These are phyloP conservation scores for Cheilinus undulatus DNA, from an alignment of 2,113 vertebrate species.

Conservation along the genomic window DNA sequence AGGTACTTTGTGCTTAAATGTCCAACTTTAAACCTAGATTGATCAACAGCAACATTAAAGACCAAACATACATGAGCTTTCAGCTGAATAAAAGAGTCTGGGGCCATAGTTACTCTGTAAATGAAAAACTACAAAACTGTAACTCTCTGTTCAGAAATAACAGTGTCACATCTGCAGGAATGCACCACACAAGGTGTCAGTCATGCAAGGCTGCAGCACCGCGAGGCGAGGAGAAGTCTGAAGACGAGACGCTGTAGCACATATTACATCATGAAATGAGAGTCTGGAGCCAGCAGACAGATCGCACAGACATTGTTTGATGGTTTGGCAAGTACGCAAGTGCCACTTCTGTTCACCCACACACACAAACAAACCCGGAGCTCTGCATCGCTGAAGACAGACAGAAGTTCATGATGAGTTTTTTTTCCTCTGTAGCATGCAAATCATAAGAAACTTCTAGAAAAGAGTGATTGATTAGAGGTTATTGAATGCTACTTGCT, in stretches of 20 bases:
- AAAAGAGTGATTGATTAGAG: not conserved
- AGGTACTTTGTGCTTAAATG: no score
- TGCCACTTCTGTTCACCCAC: slow-evolving; percentile 34
- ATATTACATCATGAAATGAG: slow-evolving; percentile 47
- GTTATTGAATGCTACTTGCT: not conserved
- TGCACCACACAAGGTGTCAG: slow-evolving; percentile 13
- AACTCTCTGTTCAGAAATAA: slow-evolving; percentile 11
- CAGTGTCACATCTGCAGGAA: slow-evolving; percentile 30
- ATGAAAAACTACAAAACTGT: slow-evolving; percentile 12
- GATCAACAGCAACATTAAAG: no score
- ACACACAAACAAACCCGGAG: slow-evolving; percentile 36
- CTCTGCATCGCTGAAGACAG: not conserved
- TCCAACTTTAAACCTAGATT: no score
- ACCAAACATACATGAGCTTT: no score
- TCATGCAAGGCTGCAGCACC: slow-evolving; percentile 20
- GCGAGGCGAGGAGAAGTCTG: slow-evolving; percentile 15
- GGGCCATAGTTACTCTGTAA: no score
- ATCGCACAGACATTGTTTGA: slow-evolving; percentile 41
- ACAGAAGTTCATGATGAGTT: slow-evolving; percentile 14
- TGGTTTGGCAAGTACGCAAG: slow-evolving; percentile 49
- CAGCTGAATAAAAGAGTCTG: no score
- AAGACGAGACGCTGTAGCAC: slow-evolving; percentile 2
- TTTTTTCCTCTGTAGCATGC: not conserved
- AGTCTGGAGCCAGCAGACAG: slow-evolving; percentile 44
- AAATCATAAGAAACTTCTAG: slow-evolving; percentile 1